Base-by-base conservation (phyloP, 2,888 invertebrate species). In the Caenorhabditis auriculariae region DNA sequence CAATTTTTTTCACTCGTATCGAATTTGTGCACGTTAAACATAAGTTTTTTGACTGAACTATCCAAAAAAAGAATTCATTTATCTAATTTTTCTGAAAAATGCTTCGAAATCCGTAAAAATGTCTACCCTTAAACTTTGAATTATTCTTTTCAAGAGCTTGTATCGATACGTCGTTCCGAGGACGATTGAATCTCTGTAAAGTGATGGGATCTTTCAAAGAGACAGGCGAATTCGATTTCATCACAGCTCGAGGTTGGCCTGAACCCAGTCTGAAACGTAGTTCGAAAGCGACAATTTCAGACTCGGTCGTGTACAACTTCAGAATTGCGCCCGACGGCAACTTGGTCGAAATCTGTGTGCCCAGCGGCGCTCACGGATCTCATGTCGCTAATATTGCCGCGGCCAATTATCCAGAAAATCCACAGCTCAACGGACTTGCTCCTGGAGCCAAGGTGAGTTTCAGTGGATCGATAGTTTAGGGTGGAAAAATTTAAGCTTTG, bases 371-470 rank as follows among this genome's bases (percentile, higher is more conserved):
- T 49, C 98, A 98, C 83, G 98, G 95, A 26, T 95, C 95, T 0
- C 96, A 98, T 83, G 98, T 98, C 4, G 93, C 95, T 0, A 90
- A 92, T 7, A 98, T 98, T 74, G 91, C 95, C 1, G 88, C 94
- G 1, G 95, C 91, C 0, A 87, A 90, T 84, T 93, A 91, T 83
- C 89, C 91, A 0, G 88, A 90, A 24, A 87, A 88, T 52, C 90
- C 91, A 0, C 91, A 93, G 74, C 87, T 88, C 66, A 92, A 94
- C 84, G 98, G 98, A 2, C 88, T 95, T 0, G 95, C 96, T 0
- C 96, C 96, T 0, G 96, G 95, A 29, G 95, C 96, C 85, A 95
- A 48, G 90, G 90, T 32, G 91, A 9, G 39, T 38, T 1, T 6
- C 21, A 24, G 38, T 46, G 7, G 23, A 41, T n/a, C n/a, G n/a